Percentiles rank a stretch among this genome's conserved stretches.
These are phyloP conservation scores for Deroplatys truncata DNA, from an alignment of 2,888 invertebrate species.

Conservation along the genomic window DNA sequence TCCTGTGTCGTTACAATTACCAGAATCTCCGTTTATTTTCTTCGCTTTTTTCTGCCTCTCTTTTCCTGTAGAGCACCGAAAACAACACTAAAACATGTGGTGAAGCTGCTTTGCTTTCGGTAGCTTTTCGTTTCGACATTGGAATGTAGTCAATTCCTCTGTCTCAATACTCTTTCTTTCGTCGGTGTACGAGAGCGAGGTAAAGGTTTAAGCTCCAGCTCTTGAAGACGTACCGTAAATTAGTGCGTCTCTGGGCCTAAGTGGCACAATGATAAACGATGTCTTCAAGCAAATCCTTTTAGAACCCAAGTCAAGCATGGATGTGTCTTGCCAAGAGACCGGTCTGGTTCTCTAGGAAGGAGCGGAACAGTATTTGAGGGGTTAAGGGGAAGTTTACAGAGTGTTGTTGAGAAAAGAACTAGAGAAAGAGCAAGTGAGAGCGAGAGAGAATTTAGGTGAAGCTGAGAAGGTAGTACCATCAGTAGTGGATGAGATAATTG, in stretches of 20 bases:
- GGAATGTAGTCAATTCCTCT: background rate
- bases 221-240: background rate
- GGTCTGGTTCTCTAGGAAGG: background rate
- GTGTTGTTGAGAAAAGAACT: background rate
- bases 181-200: background rate
- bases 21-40: background rate
- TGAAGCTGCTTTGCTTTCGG: background rate
- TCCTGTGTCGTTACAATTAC: background rate
- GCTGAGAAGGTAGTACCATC: background rate
- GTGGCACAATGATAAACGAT: slow-evolving; percentile 9
- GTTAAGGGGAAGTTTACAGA: background rate
- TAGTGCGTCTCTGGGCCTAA: background rate
- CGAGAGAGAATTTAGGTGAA: background rate
- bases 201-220: background rate
- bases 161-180: background rate
- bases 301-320: background rate
- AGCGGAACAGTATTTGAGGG: background rate
- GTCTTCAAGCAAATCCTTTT: slow-evolving; percentile 9
- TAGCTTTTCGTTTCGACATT: background rate
- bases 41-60: background rate
- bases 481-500: slow-evolving; percentile 2
- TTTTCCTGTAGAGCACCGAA: background rate
- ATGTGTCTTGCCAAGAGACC: background rate
- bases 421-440: background rate
- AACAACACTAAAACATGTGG: background rate